Conservation (phyloP, 2,797 vertebrate genomes). For the Podarcis lilfordi region DNA sequence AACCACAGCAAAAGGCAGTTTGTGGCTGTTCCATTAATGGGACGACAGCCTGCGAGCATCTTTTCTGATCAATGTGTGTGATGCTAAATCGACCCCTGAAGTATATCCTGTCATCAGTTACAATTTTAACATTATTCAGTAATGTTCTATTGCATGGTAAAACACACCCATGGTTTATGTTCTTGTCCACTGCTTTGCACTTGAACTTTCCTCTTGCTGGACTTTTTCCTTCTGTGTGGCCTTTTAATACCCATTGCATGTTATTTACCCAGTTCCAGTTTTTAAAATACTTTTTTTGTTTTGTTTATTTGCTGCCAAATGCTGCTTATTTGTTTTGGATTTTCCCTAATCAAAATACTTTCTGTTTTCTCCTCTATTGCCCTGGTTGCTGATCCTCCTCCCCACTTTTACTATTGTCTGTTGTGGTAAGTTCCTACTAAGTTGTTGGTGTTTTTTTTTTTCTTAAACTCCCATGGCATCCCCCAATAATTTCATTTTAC, state of each 20-base stretch:
- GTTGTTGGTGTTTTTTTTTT: constrained; percentile 78
- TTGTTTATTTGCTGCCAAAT: constrained; percentile 81
- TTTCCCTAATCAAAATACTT: constrained; percentile 97
- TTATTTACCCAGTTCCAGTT: constrained; percentile 72
- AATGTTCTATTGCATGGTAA: constrained; percentile 89
- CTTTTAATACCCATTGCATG: constrained; percentile 76
- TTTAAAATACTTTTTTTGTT: constrained; percentile 71
- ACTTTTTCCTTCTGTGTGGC: constrained; percentile 72
- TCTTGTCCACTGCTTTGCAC: constrained; percentile 70
- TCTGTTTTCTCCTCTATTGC: constrained; percentile 98
- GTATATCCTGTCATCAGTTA: constrained; percentile 73
- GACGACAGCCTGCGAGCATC: constrained; percentile 76
- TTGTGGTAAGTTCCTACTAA: constrained; percentile 99
- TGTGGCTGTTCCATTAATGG: neutral
- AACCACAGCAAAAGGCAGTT: neutral
- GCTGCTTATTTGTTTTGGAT: constrained; percentile 84
- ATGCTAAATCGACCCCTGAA: constrained; percentile 97
- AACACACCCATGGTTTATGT: constrained; percentile 73
- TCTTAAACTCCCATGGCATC: constrained; percentile 70
- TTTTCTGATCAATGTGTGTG: constrained; percentile 55
- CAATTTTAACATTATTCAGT: constrained; percentile 77
- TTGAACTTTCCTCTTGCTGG: constrained; percentile 77
- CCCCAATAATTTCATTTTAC: constrained; percentile 71
- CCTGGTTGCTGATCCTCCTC: constrained; percentile 97
- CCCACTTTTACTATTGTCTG: constrained; percentile 99